phyloP scores from a whole-genome alignment of 2,888 invertebrate genomes.

The Leucophenga maculata region DNA sequence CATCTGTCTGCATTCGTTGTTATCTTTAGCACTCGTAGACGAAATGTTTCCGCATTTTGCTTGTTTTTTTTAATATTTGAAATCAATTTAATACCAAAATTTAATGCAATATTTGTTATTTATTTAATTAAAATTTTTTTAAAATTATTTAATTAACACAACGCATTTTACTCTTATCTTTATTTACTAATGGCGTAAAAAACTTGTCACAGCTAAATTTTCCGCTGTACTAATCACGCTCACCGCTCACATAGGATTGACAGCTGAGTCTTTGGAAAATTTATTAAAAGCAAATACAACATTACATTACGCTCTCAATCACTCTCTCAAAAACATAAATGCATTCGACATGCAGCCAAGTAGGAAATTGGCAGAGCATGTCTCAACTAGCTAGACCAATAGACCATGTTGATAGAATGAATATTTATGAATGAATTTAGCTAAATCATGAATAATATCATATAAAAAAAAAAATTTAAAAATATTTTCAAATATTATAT shows the following conservation, averaged over 20 bases:
- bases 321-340: not conserved
- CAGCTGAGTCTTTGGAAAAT: constrained; percentile 41
- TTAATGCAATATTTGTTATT: no score
- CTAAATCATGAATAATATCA: no score
- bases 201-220: constrained; percentile 30
- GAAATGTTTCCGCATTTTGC: no score
- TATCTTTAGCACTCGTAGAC: no score
- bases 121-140: constrained; percentile 2
- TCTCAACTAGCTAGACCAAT: no score
- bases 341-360: constrained; percentile 32
- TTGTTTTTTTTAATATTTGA: no score
- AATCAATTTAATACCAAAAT: no score
- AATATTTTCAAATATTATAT: no score
- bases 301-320: constrained; percentile 26
- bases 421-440: no score
- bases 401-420: no score
- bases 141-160: constrained; percentile 1
- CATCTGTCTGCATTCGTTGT: no score
- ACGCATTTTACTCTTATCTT: not conserved
- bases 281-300: constrained; percentile 39
- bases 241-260: constrained; percentile 23
- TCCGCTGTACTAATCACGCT: constrained; percentile 32
- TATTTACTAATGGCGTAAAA: constrained; percentile 29
- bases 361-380: not conserved
- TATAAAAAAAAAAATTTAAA: no score